Evolutionary conservation across 2,797 vertebrate species (phyloP), one percentile per base, ranked within the genome.

Genomic region (Mastacembelus armatus): DNA sequence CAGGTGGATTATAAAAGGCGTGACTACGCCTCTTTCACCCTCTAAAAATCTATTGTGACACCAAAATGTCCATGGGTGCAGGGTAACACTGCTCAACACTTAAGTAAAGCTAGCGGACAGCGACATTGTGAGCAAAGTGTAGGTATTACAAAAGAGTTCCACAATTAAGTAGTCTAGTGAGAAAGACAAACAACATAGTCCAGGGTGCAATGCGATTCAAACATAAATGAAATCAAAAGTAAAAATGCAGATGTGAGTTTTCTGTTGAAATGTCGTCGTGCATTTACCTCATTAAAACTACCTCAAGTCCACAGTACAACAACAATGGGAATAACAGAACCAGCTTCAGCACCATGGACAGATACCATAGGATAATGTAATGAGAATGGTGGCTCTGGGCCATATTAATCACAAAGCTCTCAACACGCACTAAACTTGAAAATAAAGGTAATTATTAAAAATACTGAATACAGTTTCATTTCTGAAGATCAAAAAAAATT

Each of bases 71-170:
- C 4, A 16, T n/a, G 6, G 16, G 21, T 38, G 12, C 1, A 14
- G 22, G n/a, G 3, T 15, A 18, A 40, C 21, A 38, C 9, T 42
- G 49, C 10, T 1, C 7, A 27, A 15, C n/a, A 1, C 14, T 24
- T 10, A 22, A 21, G 16, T 36, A 67, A 54, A 54, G 30, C 40
- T 71, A 22, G 55, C 48, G 4, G 43, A 74, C 59, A 81, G 70
- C 59, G 79, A 78, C 74, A 47, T 74, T 45, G 44, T 54, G 74
- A 68, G 79, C 19, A 45, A 57, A 47, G 2, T 29, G 7, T 32
- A 15, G 9, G 75, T 26, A 74, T 68, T 71, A 63, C 62, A 71
- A 44, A 16, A 81, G 18, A 42, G 63, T 66, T 56, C 61, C 36
- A 52, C 11, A 6, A 11, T 2, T 16, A 1, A 8, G 2, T 24